Base-by-base conservation (phyloP, 2,888 invertebrate species). In the Hecatera dysodea region DNA sequence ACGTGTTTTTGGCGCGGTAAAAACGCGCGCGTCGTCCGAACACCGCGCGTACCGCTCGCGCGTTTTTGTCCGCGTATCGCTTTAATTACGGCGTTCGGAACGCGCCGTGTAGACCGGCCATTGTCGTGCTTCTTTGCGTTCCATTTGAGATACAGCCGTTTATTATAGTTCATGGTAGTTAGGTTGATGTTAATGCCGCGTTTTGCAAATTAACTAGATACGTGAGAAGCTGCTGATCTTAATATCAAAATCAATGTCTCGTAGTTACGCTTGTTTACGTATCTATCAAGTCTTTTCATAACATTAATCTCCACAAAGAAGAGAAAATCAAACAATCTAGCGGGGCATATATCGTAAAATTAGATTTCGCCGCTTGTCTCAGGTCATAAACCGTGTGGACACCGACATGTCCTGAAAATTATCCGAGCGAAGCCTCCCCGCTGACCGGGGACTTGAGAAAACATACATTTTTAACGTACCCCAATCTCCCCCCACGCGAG, bases 381-480 rank as follows among this genome's bases (percentile, higher is more conserved):
- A 83, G 85, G 84, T 86, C 90, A 88, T 92, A 90, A 91, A 90
- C 84, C 85, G 88, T 89, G 90, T 89, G 87, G 90, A 91, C 87
- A 88, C 85, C 85, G 86, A 87, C 90, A 90, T 89, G 89, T 90
- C 89, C 90, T 91, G 89, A 90, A 90, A 93, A 93, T 93, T 90
- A 92, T 90, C 89, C 88, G 86, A 90, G 90, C 90, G 88, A 79
- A 88, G 82, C 90, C 91, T 86, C 90, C 87, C 88, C 86, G 78
- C 83, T 87, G 89, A 87, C 89, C 90, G 81, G 89, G 88, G 90
- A 88, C 85, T 86, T 83, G 84, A 75, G 90, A 90, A 91, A 91
- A 92, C 95, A 95, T 95, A 94, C 95, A 95, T 95, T 95, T 95
- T 95, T 95, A 95, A 96, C 93, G 92, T 89, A 83, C 85, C 90